Conservation (phyloP, 2,113 vertebrate genomes). For the Lagopus leucura region DNA sequence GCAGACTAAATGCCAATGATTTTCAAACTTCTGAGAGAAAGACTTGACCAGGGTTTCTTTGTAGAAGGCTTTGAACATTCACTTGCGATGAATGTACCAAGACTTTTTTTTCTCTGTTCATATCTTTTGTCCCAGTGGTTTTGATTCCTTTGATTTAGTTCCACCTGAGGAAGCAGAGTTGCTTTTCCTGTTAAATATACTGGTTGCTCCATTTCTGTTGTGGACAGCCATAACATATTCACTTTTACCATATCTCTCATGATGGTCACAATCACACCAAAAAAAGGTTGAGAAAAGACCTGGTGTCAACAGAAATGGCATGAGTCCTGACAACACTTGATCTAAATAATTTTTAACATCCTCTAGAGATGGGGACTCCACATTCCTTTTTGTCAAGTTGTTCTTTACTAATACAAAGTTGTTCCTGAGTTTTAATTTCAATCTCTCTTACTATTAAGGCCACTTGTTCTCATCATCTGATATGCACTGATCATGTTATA, state of each 20-base stretch:
- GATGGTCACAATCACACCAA: neutral
- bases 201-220: neutral
- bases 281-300: neutral
- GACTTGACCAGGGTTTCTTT: neutral
- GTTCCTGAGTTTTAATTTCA: neutral
- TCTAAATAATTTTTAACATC: neutral
- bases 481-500: neutral
- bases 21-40: neutral
- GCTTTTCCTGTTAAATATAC: neutral
- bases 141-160: slow-evolving; percentile 2
- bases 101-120: neutral
- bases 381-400: neutral
- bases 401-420: neutral
- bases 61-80: neutral
- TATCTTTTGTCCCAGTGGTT: neutral
- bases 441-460: neutral
- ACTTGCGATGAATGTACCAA: neutral
- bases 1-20: neutral
- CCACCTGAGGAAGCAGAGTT: neutral
- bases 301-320: neutral
- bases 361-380: neutral
- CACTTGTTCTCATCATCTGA: neutral
- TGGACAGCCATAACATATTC: neutral
- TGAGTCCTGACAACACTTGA: neutral
- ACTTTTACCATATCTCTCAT: neutral